phyloP scores from a whole-genome alignment of 2,888 invertebrate species.

The Geophilus truncorum region DNA sequence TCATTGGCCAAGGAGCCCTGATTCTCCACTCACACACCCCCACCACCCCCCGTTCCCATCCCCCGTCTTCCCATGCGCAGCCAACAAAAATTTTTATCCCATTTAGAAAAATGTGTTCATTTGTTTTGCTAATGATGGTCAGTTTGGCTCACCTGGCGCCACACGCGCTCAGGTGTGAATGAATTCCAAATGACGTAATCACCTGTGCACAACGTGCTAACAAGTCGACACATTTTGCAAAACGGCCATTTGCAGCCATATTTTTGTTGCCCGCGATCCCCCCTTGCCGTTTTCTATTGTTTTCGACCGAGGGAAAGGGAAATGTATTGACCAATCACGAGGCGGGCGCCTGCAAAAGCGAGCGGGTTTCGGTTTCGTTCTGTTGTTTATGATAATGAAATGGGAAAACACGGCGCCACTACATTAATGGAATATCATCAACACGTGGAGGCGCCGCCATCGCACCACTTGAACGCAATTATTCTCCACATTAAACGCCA shows the following conservation, averaged over 20 bases:
- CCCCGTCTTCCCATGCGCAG: not conserved
- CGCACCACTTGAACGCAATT: not conserved
- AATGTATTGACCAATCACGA: not conserved
- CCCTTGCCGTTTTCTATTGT: not conserved
- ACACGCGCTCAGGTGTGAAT: not conserved
- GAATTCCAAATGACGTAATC: conserved; percentile 3
- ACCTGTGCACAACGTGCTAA: not conserved
- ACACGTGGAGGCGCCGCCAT: conserved; percentile 19
- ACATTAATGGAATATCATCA: conserved; percentile 30
- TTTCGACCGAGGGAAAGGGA: not conserved
- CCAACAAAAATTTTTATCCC: not conserved
- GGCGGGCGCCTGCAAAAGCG: not conserved
- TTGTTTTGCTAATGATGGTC: conserved; percentile 10
- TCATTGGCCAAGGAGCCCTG: not conserved
- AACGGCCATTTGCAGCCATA: not conserved
- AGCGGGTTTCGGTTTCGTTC: not conserved
- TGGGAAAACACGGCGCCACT: conserved; percentile 25
- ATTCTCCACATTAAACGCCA: conserved; percentile 11
- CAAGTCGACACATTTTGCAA: not conserved
- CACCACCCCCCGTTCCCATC: not conserved
- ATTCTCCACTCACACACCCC: no score
- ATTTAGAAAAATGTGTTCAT: not conserved
- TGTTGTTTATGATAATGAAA: conserved; percentile 11
- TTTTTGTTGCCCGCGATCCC: not conserved
- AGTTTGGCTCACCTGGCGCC: not conserved